Percentiles rank a stretch among this genome's conserved stretches.
Evolutionary conservation across 2,797 vertebrate genomes (phyloP).

Genomic region (Anguilla marmorata): DNA sequence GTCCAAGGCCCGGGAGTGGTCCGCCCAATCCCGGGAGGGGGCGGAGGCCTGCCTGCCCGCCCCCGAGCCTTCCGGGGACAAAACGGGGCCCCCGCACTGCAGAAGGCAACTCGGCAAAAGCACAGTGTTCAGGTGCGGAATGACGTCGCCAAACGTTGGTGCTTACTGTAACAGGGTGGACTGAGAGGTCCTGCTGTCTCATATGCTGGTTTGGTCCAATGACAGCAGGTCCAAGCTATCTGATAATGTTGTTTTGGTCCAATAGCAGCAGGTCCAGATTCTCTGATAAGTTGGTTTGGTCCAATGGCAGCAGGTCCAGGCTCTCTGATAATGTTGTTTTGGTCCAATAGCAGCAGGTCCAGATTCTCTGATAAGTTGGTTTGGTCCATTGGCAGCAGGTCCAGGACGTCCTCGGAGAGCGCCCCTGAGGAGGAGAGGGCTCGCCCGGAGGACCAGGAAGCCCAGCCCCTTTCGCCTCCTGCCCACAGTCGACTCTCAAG

Average conservation of each 20-base stretch:
- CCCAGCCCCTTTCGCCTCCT: constrained; percentile 71
- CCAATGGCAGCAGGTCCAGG: constrained; percentile 59
- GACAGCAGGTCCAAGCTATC: background rate
- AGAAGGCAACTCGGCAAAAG: constrained; percentile 75
- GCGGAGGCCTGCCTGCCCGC: constrained; percentile 59
- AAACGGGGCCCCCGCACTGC: constrained; percentile 63
- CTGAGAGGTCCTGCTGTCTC: background rate
- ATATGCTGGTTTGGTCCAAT: background rate
- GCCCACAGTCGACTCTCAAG: constrained; percentile 76
- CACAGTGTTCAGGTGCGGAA: constrained; percentile 75
- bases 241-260: background rate
- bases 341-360: constrained; percentile 54
- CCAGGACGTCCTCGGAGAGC: constrained; percentile 70
- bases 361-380: background rate
- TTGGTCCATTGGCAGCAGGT: constrained; percentile 53
- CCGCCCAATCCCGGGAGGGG: constrained; percentile 58
- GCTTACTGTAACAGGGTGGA: background rate
- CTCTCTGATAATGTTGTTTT: background rate
- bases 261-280: constrained; percentile 54
- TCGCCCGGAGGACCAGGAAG: constrained; percentile 65
- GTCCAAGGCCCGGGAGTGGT: constrained; percentile 80
- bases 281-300: background rate
- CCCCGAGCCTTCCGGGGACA: constrained; percentile 64
- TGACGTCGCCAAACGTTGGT: background rate
- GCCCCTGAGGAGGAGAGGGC: constrained; percentile 72